A percentile compares a stretch with the other conserved stretches of the same genome.
phyloP scores from a whole-genome alignment of 2,888 invertebrate species.

The Biston betularia region DNA sequence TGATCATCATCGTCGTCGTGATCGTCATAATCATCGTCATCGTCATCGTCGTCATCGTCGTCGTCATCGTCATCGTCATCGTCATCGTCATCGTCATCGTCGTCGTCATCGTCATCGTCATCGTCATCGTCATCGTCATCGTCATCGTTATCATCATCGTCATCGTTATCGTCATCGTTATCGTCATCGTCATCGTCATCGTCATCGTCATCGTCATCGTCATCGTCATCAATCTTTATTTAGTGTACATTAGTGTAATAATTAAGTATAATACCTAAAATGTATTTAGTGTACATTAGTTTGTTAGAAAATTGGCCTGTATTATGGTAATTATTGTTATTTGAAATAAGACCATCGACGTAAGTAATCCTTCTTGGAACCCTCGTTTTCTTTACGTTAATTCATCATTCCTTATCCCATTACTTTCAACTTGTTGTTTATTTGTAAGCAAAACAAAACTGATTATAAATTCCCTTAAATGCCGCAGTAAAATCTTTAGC shows the following conservation, averaged over 20 bases:
- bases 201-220: slow-evolving; percentile 72
- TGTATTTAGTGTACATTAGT: no score
- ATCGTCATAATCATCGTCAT: slow-evolving; percentile 57
- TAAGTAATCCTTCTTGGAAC: not conserved
- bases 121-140: slow-evolving; percentile 62
- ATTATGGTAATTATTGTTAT: not conserved
- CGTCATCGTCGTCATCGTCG: slow-evolving; percentile 55
- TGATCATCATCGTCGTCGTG: slow-evolving; percentile 60
- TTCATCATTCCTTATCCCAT: slow-evolving; percentile 38
- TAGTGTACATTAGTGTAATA: no score
- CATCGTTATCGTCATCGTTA: slow-evolving; percentile 48
- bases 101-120: slow-evolving; percentile 73
- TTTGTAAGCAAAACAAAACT: slow-evolving; percentile 39
- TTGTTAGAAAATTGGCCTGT: no score
- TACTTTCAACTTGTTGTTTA: slow-evolving; percentile 34
- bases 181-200: slow-evolving; percentile 61
- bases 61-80: slow-evolving; percentile 75
- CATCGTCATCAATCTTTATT: slow-evolving; percentile 63
- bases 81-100: slow-evolving; percentile 61
- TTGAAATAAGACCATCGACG: not conserved
- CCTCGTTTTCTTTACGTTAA: slow-evolving; percentile 19
- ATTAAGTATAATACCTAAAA: no score
- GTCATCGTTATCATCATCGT: slow-evolving; percentile 73
- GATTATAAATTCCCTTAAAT: slow-evolving; percentile 54
- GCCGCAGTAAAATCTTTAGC: slow-evolving; percentile 58